Base-by-base conservation (phyloP, 2,113 vertebrate species). In the rabbit (Oryctolagus cuniculus) region DNA sequence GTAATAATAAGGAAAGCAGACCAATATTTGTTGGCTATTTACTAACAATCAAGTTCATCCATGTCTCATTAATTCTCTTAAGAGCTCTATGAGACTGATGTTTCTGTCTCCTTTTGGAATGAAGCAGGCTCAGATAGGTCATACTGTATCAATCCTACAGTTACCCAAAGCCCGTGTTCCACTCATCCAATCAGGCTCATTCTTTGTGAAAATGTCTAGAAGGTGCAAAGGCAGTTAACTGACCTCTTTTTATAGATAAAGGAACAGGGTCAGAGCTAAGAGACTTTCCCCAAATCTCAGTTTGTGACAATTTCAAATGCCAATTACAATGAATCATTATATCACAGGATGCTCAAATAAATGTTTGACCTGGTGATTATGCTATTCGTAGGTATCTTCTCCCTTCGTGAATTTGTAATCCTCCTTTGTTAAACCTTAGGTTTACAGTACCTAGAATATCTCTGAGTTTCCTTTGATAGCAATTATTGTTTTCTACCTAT, bases 191-290 rank as follows among this genome's bases (percentile, higher is more conserved):
- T 2, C 64, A 58, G 11, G 49, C 38, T 82, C 31, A 31, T 89
- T 78, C 87, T 90, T 86, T 53, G 74, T 61, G 31, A 90, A 89
- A 90, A 83, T 29, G 55, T 7, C 19, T 53, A 73, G 53, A 64
- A 34, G 36, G 36, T 79, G 70, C 90, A 93, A 87, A 49, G 24
- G 21, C 22, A 80, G 63, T 51, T 79, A 74, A 34, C 10, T 70
- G 77, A 83, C 63, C 22, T 70, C 38, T 93, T 89, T 92, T 96
- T 79, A 90, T 2, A 88, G 77, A 87, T 21, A 27, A 94, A 24
- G 34, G 84, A 87, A 95, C 19, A 73, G 34, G 31, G 10, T 84
- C 31, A 93, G 58, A 95, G 77, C 27, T 10, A 90, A 90, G 12
- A 44, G 19, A 92, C 11, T 87, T 89, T 34, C 29, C 66, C 9